Evolutionary conservation across 2,113 vertebrate genomes (phyloP), one percentile per base, ranked within the genome.

Genomic region (Cyprinodon variegatus): DNA sequence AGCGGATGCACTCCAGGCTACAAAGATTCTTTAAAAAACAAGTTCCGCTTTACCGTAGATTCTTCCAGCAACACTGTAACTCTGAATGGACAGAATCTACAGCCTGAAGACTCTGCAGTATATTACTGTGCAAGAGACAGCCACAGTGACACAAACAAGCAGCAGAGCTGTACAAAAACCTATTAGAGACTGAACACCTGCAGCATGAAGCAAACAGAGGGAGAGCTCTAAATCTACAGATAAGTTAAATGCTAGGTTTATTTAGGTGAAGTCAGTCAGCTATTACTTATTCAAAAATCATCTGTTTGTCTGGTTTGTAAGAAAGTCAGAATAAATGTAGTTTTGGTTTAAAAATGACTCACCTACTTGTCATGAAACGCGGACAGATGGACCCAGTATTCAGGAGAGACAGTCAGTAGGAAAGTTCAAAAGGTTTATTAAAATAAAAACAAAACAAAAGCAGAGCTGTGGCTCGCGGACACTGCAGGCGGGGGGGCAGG

Each of bases 11-110:
- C 7, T 40, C 37, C 50, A 57, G 1, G 15, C 37, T 63, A 63
- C 61, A 63, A 63, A 63, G 61, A 63, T 14, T 63, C 61, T 38
- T 39, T 63, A 39, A 63, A 3, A 1, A 63, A 63, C 61, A 63
- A 63, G 37, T 63, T 63, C 37, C 39, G 61, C n/a, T 38, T 63
- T 38, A 15, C 12, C 15, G 12, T 63, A 3, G 7, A 39, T 15
- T 62, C 12, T 38, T 62, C 12, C 61, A 57, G 50, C 0, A 9
- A 8, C 0, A 3, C 14, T 0, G 14, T 62, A 2, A 20, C 17
- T 13, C 7, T 57, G 50, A 20, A 9, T n/a, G 17, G 20, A 65
- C 4, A 45, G 22, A 86, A 70, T 41, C 37, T 57, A 2, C 50
- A 57, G 17, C 7, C 50, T 57, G 13, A 57, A 20, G 50, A 57